A percentile compares a stretch with the other conserved stretches of the same genome.
Evolutionary conservation across 2,888 invertebrate species (phyloP).

Genomic region (Conchocele bisecta): DNA sequence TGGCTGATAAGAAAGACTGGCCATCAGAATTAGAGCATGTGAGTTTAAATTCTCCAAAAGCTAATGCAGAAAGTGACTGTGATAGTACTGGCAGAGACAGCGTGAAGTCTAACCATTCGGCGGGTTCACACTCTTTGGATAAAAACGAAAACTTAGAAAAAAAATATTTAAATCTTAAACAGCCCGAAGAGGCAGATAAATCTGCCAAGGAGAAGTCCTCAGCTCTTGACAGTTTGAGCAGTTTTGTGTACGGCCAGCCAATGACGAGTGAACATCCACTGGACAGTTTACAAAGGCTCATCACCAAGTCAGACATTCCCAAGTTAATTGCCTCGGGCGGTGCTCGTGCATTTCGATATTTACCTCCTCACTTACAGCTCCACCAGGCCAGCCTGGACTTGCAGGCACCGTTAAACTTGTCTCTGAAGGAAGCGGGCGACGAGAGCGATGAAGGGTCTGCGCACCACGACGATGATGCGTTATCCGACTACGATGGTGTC

Average conservation of each 20-base stretch:
- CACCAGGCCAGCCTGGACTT: slow-evolving; percentile 58
- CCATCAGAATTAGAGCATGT: slow-evolving; percentile 20
- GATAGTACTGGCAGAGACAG: slow-evolving; percentile 42
- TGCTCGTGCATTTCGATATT: slow-evolving; percentile 50
- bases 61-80: slow-evolving; percentile 29
- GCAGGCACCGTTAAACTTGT: slow-evolving; percentile 69
- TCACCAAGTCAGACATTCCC: slow-evolving; percentile 94
- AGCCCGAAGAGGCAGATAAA: slow-evolving; percentile 42
- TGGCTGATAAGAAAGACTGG: slow-evolving; percentile 17
- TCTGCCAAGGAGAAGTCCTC: slow-evolving; percentile 61
- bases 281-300: slow-evolving; percentile 96
- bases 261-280: slow-evolving; percentile 89
- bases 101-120: slow-evolving; percentile 42
- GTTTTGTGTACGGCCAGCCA: slow-evolving; percentile 80
- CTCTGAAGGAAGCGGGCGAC: slow-evolving; percentile 62
- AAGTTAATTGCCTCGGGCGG: slow-evolving; percentile 56
- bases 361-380: slow-evolving; percentile 55
- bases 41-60: slow-evolving; percentile 20
- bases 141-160: slow-evolving; percentile 62
- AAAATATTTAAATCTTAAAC: slow-evolving; percentile 65
- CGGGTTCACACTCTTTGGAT: slow-evolving; percentile 34
- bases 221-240: slow-evolving; percentile 79
- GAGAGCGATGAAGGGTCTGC: slow-evolving; percentile 44
- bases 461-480: slow-evolving; percentile 47
- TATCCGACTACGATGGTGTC: slow-evolving; percentile 61